Percentiles rank a stretch among this genome's conserved stretches.
These are phyloP conservation scores for Pomacea maculata DNA, from an alignment of 1,140 invertebrate genomes.

Conservation along the genomic window DNA sequence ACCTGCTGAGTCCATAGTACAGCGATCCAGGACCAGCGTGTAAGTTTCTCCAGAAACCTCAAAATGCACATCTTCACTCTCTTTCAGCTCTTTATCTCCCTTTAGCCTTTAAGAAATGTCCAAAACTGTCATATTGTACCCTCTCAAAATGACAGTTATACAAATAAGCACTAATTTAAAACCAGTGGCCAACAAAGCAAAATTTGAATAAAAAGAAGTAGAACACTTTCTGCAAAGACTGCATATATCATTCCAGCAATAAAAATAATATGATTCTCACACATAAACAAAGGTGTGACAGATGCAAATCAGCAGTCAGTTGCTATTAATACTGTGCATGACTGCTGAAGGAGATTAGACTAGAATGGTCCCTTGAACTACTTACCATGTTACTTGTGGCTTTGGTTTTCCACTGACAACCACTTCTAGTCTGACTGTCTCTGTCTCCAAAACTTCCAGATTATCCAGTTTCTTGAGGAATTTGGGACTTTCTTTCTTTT, in stretches of 20 bases:
- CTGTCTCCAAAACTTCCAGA: conserved; percentile 54
- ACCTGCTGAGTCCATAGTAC: conserved; percentile 83
- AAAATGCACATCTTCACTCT: conserved; percentile 73
- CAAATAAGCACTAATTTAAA: neutral
- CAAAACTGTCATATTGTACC: neutral
- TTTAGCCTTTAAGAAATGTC: conserved; percentile 40
- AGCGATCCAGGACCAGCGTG: conserved; percentile 84
- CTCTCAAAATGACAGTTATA: neutral
- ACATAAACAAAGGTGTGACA: too few species aligned
- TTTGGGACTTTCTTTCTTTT: conserved; percentile 63
- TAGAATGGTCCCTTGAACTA: conserved; percentile 2
- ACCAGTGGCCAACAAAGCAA: too few species aligned
- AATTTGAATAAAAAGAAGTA: too few species aligned
- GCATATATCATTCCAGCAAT: too few species aligned
- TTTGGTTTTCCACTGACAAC: conserved; percentile 62
- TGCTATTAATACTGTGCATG: too few species aligned
- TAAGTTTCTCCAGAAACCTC: conserved; percentile 95
- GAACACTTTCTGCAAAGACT: too few species aligned
- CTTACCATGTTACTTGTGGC: conserved; percentile 61
- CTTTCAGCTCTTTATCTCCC: conserved; percentile 48
- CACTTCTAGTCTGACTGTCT: conserved; percentile 64
- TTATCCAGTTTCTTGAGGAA: conserved; percentile 61
- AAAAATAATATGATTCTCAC: too few species aligned
- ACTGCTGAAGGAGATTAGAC: too few species aligned
- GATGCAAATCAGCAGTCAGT: too few species aligned